Percentiles rank a stretch among this genome's conserved stretches.
These are phyloP conservation scores for Enteromius paludinosus DNA, from an alignment of 2,797 vertebrate genomes.

Conservation along the genomic window DNA sequence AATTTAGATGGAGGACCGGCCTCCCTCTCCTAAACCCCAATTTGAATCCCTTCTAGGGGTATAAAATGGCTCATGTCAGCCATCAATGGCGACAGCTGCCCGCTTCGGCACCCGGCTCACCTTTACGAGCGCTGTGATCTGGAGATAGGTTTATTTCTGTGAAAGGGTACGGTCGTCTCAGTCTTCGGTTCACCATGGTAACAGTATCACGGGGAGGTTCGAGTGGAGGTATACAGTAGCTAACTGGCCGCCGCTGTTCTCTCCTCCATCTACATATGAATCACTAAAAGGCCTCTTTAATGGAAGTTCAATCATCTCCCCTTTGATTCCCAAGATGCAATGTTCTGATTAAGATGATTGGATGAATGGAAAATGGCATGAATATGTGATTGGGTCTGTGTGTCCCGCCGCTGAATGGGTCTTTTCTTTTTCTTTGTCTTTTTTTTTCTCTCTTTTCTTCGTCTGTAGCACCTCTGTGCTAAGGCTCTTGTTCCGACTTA, in stretches of 20 bases:
- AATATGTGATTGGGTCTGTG: slow-evolving; percentile 59
- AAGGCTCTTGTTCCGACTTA: slow-evolving; percentile 54
- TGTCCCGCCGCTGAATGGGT: slow-evolving; percentile 52
- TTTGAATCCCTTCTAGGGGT: background rate
- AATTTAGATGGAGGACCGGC: background rate
- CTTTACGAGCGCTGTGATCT: slow-evolving; percentile 48
- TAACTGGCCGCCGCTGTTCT: slow-evolving; percentile 18
- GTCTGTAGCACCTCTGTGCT: slow-evolving; percentile 55
- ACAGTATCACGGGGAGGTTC: slow-evolving; percentile 39
- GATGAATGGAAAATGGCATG: slow-evolving; percentile 59
- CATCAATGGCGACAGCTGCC: slow-evolving; percentile 7
- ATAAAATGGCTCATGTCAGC: slow-evolving; percentile 22
- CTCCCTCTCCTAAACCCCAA: background rate
- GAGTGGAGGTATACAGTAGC: slow-evolving; percentile 54
- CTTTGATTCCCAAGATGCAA: slow-evolving; percentile 60
- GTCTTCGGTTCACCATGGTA: slow-evolving; percentile 56
- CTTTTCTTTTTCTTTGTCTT: slow-evolving; percentile 41
- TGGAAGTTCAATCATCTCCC: slow-evolving; percentile 61
- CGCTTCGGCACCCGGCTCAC: slow-evolving; percentile 45
- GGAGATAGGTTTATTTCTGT: slow-evolving; percentile 54
- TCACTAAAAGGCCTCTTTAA: slow-evolving; percentile 57
- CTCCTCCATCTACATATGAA: slow-evolving; percentile 59
- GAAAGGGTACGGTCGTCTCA: slow-evolving; percentile 58
- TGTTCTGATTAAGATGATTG: slow-evolving; percentile 66
- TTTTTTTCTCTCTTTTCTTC: slow-evolving; percentile 2